Percentiles rank a stretch among this genome's conserved stretches.
Evolutionary conservation across 2,797 vertebrate species (phyloP).

Genomic region (Poecilia picta): DNA sequence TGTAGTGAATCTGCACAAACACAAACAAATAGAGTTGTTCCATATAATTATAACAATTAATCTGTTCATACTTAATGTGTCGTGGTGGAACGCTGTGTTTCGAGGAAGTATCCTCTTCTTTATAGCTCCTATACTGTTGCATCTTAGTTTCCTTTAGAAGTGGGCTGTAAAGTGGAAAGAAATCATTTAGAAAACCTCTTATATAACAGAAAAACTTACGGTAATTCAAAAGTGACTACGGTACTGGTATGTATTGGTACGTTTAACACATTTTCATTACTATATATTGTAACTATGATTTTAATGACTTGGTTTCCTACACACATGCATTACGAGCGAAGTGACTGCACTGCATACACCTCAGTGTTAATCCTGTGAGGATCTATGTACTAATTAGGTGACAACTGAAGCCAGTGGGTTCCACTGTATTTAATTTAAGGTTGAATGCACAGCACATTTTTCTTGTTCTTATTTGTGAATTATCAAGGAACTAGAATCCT

Average conservation of each 20-base stretch:
- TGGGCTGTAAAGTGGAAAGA: background rate
- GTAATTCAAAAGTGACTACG: too few relatives aligned
- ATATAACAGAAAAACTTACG: background rate
- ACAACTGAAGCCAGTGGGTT: background rate
- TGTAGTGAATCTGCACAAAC: background rate
- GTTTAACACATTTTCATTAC: too few relatives aligned
- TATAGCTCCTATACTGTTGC: background rate
- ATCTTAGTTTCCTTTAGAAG: background rate
- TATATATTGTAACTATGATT: too few relatives aligned
- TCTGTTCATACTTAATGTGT: background rate
- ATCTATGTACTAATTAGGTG: background rate
- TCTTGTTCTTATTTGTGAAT: background rate
- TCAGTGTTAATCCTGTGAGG: background rate
- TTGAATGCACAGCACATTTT: background rate
- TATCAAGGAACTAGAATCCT: background rate
- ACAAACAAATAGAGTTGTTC: background rate
- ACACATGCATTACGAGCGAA: background rate
- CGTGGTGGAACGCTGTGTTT: background rate
- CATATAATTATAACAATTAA: background rate
- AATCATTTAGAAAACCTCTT: background rate
- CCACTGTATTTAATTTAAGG: background rate
- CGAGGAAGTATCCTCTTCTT: background rate
- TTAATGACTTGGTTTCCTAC: too few relatives aligned
- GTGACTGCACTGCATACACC: background rate
- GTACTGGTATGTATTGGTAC: too few relatives aligned